Conservation (phyloP, 2,888 invertebrate genomes). For the Acronicta leporina region DNA sequence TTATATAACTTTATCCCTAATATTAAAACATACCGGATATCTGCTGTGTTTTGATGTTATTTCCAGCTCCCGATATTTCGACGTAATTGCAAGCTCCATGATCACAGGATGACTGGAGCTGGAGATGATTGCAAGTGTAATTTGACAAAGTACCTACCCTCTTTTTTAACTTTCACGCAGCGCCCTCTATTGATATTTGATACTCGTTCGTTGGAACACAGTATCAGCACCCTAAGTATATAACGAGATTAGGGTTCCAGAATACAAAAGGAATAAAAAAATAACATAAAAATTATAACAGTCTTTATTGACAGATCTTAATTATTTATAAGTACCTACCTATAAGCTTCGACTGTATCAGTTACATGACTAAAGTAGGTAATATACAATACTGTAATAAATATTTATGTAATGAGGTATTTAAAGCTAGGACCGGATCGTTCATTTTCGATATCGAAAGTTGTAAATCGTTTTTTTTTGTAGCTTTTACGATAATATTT, state of each 20-base stretch:
- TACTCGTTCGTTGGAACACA: no score
- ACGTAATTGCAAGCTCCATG: no score
- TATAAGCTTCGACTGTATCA: slow-evolving; percentile 59
- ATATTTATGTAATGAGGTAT: slow-evolving; percentile 65
- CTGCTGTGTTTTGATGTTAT: no score
- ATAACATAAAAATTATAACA: slow-evolving; percentile 67
- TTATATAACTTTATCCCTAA: no score
- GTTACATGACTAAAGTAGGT: slow-evolving; percentile 60
- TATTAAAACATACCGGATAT: no score
- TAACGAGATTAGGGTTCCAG: no score
- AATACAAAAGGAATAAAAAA: slow-evolving; percentile 44
- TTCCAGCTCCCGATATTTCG: no score
- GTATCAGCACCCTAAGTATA: no score
- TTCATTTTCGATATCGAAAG: slow-evolving; percentile 42
- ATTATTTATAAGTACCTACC: slow-evolving; percentile 62
- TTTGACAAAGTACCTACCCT: neutral
- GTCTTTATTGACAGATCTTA: slow-evolving; percentile 83
- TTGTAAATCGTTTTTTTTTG: slow-evolving; percentile 26
- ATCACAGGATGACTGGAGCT: no score
- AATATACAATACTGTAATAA: slow-evolving; percentile 76
- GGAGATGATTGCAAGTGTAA: no score
- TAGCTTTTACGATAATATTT: slow-evolving; percentile 30
- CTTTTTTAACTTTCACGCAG: no score
- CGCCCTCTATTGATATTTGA: no score
- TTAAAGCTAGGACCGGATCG: slow-evolving; percentile 54